Evolutionary conservation across 2,113 vertebrate genomes (phyloP).

Genomic region (Porphyrio hochstetteri): DNA sequence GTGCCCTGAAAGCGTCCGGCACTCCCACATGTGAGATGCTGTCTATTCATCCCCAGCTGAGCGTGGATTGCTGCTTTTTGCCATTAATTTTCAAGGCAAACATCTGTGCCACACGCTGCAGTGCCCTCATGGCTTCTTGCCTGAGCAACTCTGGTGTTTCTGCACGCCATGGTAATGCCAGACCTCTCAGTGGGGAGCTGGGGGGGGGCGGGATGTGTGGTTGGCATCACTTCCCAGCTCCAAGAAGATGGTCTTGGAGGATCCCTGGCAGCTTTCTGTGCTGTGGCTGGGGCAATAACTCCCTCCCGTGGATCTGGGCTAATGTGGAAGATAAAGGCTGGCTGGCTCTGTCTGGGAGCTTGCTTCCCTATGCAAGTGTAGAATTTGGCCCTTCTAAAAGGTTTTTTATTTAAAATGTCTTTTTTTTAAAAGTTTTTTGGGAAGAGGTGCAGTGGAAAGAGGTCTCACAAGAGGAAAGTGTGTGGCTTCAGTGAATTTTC

Average conservation of each 20-base stretch:
- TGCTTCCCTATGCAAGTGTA: not conserved
- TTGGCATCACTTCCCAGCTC: not conserved
- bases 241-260: rapidly evolving
- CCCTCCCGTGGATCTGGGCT: not conserved
- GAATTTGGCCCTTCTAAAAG: not conserved
- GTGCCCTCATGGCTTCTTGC: not conserved
- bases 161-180: rapidly evolving
- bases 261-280: not conserved
- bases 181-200: rapidly evolving
- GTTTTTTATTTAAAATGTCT: not conserved
- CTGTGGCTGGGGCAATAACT: not conserved
- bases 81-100: not conserved
- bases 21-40: rapidly evolving
- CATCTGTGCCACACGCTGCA: rapidly evolving
- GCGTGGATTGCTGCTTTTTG: not conserved
- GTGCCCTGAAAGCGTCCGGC: not conserved
- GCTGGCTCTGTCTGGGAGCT: not conserved
- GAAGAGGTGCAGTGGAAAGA: not conserved
- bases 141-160: rapidly evolving
- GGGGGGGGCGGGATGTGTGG: rapidly evolving
- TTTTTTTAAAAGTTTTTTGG: not conserved
- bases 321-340: not conserved
- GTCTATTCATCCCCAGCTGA: not conserved
- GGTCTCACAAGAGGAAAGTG: not conserved
- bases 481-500: rapidly evolving